Base-by-base conservation (phyloP, 1,140 invertebrate species). In the Leptopilina boulardi region DNA sequence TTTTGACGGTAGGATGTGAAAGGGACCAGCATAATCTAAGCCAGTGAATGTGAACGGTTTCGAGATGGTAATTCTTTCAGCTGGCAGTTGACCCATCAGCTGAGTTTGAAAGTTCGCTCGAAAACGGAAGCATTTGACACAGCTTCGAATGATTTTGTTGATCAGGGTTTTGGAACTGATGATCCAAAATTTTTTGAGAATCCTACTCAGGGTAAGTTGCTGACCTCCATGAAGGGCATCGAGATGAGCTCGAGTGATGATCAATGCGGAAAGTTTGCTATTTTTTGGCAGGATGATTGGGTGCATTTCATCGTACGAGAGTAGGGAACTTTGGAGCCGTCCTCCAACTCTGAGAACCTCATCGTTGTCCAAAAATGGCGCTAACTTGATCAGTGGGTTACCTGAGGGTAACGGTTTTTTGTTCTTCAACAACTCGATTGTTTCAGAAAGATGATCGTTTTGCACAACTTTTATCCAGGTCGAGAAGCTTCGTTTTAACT, bases 71-170 rank as follows among this genome's bases (percentile, higher is more conserved):
- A n/a, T n/a, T n/a, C n/a, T n/a, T n/a, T n/a, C n/a, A n/a, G n/a
- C n/a, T n/a, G n/a, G n/a, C n/a, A n/a, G n/a, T n/a, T n/a, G n/a
- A n/a, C n/a, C n/a, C n/a, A n/a, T n/a, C n/a, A n/a, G n/a, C n/a
- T 84, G 83, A 6, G 82, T 77, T n/a, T 73, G 10, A 19, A 79
- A 47, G 51, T 77, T 74, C 42, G 83, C 79, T 26, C 81, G 83
- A 9, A 75, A 76, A 19, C 84, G 30, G 72, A 75, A 80, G 77
- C 87, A 89, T 30, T 15, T 80, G 11, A 89, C 74, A 77, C 89
- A 91, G 38, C 72, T 82, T 2, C 70, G 59, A 34, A 85, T 76
- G 74, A 77, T 59, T 9, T 70, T 72, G 51, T 78, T 79, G 10
- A 78, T 18, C 13, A 77, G 38, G 47, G 71, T 82, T 59, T 76